Evolutionary conservation across 1,140 invertebrate species (phyloP).

Genomic region (Drosophila ogumai): DNA sequence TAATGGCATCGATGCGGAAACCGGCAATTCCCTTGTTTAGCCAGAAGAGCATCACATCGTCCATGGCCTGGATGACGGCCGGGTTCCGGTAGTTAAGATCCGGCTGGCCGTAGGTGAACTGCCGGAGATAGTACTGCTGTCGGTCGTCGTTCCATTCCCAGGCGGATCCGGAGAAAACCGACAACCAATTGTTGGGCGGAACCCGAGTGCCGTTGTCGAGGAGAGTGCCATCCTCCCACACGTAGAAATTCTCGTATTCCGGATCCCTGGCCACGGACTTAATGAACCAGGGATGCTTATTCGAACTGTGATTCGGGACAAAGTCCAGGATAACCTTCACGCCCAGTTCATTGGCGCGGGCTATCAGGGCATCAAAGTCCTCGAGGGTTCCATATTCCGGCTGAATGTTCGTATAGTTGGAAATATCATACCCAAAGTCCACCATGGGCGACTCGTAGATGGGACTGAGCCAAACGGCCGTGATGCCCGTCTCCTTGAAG

Average conservation of each 20-base stretch:
- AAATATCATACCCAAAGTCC: constrained; percentile 89
- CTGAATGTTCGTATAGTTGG: constrained; percentile 90
- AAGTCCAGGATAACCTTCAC: constrained; percentile 81
- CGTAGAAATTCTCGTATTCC: constrained; percentile 89
- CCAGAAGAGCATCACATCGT: constrained; percentile 92
- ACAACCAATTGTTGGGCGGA: constrained; percentile 90
- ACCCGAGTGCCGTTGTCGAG: constrained; percentile 52
- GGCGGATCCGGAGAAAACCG: constrained; percentile 86
- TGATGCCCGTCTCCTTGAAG: constrained; percentile 86
- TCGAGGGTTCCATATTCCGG: constrained; percentile 89
- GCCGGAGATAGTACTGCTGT: constrained; percentile 89
- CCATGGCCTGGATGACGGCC: constrained; percentile 87
- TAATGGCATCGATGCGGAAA: constrained; percentile 89
- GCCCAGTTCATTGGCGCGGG: constrained; percentile 85
- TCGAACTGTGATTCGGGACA: constrained; percentile 90
- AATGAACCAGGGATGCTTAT: constrained; percentile 89
- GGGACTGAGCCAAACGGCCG: constrained; percentile 89
- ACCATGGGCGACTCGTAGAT: constrained; percentile 89
- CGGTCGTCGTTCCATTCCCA: constrained; percentile 88
- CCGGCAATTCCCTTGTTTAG: constrained; percentile 91
- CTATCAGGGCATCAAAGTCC: constrained; percentile 89
- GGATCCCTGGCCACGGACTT: constrained; percentile 86
- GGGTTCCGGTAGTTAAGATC: constrained; percentile 90
- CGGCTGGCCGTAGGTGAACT: constrained; percentile 88
- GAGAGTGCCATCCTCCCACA: constrained; percentile 87